phyloP scores from a whole-genome alignment of 2,888 invertebrate genomes.

The Pseudeuparius sepicola region DNA sequence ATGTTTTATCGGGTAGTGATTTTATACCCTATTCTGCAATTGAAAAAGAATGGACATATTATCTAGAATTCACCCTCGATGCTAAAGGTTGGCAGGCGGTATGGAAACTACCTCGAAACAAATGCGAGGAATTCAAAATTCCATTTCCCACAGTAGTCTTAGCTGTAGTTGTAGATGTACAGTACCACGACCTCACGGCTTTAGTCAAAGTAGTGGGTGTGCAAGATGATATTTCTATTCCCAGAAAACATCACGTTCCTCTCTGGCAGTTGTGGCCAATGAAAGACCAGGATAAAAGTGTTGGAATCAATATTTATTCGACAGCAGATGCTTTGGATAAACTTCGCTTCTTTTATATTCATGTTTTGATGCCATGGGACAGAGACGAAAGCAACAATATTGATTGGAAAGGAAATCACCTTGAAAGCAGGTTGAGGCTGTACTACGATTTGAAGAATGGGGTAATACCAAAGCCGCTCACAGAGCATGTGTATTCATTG shows the following conservation, averaged over 20 bases:
- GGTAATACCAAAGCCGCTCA: constrained; percentile 41
- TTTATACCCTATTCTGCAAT: constrained; percentile 43
- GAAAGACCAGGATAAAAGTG: constrained; percentile 46
- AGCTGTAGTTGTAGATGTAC: constrained; percentile 47
- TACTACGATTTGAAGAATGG: constrained; percentile 50
- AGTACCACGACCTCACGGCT: constrained; percentile 46
- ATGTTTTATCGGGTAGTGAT: constrained; percentile 41
- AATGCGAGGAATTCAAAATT: constrained; percentile 53
- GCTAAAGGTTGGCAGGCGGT: constrained; percentile 59
- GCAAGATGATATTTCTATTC: constrained; percentile 53
- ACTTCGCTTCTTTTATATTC: constrained; percentile 54
- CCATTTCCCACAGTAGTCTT: constrained; percentile 55
- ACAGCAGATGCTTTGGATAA: constrained; percentile 57
- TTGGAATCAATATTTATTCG: constrained; percentile 45
- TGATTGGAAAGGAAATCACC: constrained; percentile 48
- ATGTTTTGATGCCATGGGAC: constrained; percentile 65
- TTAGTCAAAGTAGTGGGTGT: constrained; percentile 51
- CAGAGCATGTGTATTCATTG: constrained; percentile 44
- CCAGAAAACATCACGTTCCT: constrained; percentile 50
- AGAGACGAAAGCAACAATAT: constrained; percentile 50
- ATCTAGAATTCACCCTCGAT: constrained; percentile 50
- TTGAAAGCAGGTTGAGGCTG: constrained; percentile 44
- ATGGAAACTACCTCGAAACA: constrained; percentile 57
- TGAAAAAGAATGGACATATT: constrained; percentile 45
- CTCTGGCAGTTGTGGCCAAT: constrained; percentile 56